phyloP scores from a whole-genome alignment of 1,140 invertebrate species.

The Caerostris darwini region DNA sequence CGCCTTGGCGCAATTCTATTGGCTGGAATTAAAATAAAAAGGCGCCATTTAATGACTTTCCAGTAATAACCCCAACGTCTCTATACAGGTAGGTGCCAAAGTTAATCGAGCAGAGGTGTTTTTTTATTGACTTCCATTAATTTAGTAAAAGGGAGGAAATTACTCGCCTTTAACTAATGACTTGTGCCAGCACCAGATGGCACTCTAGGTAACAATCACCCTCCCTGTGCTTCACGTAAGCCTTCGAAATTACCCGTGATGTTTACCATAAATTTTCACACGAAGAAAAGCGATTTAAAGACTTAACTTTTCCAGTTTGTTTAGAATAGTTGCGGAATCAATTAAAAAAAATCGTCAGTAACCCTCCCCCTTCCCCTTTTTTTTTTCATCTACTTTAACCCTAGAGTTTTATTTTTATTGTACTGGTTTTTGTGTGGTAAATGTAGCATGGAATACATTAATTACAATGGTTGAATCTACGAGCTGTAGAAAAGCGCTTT shows the following conservation, averaged over 20 bases:
- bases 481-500: too few species aligned
- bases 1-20: not conserved
- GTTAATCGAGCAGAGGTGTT: conserved; percentile 61
- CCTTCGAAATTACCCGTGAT: not conserved
- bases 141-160: conserved; percentile 49
- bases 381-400: too few species aligned
- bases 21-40: conserved; percentile 19
- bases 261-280: conserved; percentile 14
- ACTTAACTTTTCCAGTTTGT: conserved; percentile 16
- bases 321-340: not conserved
- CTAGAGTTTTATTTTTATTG: too few species aligned
- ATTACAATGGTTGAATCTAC: too few species aligned
- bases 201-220: conserved; percentile 27
- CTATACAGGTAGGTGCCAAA: conserved; percentile 49
- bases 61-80: not conserved
- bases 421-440: too few species aligned
- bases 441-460: too few species aligned
- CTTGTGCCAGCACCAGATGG: conserved; percentile 65
- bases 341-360: not conserved
- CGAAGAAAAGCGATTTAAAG: conserved; percentile 25
- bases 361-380: too few species aligned
- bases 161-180: conserved; percentile 58
- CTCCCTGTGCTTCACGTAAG: not conserved
- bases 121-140: conserved; percentile 76
- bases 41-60: not conserved